Conservation (phyloP, 1,140 invertebrate genomes). For the Bombus pascuorum region DNA sequence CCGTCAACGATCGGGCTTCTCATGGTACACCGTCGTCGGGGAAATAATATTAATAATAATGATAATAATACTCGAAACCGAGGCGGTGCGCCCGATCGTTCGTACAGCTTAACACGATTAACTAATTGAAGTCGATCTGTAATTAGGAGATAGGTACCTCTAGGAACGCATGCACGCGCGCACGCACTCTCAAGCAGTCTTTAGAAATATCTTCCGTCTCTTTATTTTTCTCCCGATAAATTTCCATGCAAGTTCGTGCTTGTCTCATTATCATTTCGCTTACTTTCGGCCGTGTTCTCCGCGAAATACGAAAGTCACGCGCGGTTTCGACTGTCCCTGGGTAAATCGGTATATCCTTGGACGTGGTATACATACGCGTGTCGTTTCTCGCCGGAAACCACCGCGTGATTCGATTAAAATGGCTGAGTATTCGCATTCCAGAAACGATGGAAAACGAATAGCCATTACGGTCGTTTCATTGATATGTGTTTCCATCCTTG, state of each 20-base stretch:
- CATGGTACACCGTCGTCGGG: slow-evolving; percentile 19
- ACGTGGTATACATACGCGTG: slow-evolving; percentile 13
- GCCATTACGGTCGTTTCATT: not conserved
- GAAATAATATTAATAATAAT: slow-evolving; percentile 63
- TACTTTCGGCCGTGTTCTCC: not conserved
- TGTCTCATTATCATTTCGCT: not conserved
- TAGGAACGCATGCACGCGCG: slow-evolving; percentile 76
- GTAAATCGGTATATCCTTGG: not conserved
- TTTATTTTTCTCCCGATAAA: slow-evolving; percentile 26
- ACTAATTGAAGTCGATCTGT: slow-evolving; percentile 64
- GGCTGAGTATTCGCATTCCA: not conserved
- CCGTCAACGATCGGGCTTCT: slow-evolving; percentile 39
- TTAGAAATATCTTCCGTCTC: slow-evolving; percentile 79
- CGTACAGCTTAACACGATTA: slow-evolving; percentile 63
- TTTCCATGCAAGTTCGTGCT: not conserved
- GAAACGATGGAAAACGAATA: not conserved
- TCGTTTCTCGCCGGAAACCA: not conserved
- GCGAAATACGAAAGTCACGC: not conserved
- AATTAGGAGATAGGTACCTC: slow-evolving; percentile 69
- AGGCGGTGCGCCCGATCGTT: slow-evolving; percentile 51
- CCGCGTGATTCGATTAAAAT: not conserved
- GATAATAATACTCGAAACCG: slow-evolving; percentile 67
- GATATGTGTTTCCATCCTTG: slow-evolving; percentile 33
- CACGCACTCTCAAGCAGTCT: slow-evolving; percentile 80
- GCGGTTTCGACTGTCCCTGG: not conserved